Base-by-base conservation (phyloP, 1,140 invertebrate genomes). In the Lepidostoma basale region DNA sequence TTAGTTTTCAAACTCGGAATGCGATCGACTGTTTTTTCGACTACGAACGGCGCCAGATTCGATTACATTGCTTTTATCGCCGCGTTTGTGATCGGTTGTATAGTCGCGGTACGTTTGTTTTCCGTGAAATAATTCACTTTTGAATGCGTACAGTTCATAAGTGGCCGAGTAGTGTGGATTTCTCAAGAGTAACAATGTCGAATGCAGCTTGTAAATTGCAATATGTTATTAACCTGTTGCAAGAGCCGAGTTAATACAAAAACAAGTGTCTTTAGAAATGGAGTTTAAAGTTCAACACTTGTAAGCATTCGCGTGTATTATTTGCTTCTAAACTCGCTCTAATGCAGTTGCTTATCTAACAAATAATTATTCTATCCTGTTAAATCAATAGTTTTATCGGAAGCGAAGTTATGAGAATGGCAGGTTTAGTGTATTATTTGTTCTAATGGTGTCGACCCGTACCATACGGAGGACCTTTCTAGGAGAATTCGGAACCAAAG, bases 301-400 rank as follows among this genome's bases (percentile, higher is more conserved):
- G n/a, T n/a, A n/a, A n/a, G n/a, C n/a, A n/a, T n/a, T n/a, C n/a
- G n/a, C n/a, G n/a, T n/a, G n/a, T n/a, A n/a, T n/a, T n/a, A n/a
- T n/a, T n/a, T n/a, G n/a, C n/a, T n/a, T n/a, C n/a, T n/a, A n/a
- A n/a, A n/a, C n/a, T n/a, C n/a, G n/a, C n/a, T n/a, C n/a, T n/a
- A 20, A 63, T 42, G 44, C 60, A 33, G 60, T 49, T 63, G 42
- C 44, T 30, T 47, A 47, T 63, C 44, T 62, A 10, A n/a, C 10
- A 26, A 8, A 0, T 14, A 20, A 26, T 30, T 33, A 25, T 44
- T 12, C 14, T 42, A 60, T 42, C 12, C 42, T 49, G 60, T 63
- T 63, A 20, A 44, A 63, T 63, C 60, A 49, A 63, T 63, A 63
- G 23, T 62, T 60, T 62, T 44, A 62, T 62, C 22, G 18, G 36